These are phyloP conservation scores for Anoplolepis gracilipes DNA, from an alignment of 1,140 invertebrate species.

Conservation along the genomic window DNA sequence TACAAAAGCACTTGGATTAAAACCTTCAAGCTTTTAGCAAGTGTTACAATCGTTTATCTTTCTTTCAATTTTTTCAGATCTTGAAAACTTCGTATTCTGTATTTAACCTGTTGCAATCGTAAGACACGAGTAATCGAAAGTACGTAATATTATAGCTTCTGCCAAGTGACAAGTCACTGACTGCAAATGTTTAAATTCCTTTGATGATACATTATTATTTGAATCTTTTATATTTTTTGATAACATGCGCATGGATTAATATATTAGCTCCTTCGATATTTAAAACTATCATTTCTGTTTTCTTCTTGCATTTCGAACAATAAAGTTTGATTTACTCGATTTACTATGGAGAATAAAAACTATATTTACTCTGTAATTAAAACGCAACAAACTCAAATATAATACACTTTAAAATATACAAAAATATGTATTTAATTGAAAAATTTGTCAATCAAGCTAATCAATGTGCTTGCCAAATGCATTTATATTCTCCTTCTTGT, in stretches of 20 bases:
- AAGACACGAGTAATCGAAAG: background rate
- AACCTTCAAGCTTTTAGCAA: background rate
- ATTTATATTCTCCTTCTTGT: too few relatives aligned
- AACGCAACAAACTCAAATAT: background rate
- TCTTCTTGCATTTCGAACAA: background rate
- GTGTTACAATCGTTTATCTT: background rate
- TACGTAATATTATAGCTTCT: background rate
- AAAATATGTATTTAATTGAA: background rate
- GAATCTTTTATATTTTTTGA: too few relatives aligned
- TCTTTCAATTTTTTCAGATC: constrained; percentile 41
- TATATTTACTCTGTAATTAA: background rate
- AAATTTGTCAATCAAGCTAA: too few relatives aligned
- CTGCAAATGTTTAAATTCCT: background rate
- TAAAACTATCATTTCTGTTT: background rate
- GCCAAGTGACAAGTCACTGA: background rate
- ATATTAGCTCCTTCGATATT: background rate
- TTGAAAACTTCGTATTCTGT: constrained; percentile 61
- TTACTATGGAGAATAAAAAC: background rate
- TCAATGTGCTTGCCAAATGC: too few relatives aligned
- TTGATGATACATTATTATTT: too few relatives aligned
- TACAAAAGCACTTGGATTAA: background rate
- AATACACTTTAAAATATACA: background rate
- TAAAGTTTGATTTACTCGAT: background rate
- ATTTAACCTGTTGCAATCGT: constrained; percentile 52
- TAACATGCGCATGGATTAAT: too few relatives aligned